Evolutionary conservation across 2,888 invertebrate species (phyloP).

Genomic region (Trissonchulus sp.): DNA sequence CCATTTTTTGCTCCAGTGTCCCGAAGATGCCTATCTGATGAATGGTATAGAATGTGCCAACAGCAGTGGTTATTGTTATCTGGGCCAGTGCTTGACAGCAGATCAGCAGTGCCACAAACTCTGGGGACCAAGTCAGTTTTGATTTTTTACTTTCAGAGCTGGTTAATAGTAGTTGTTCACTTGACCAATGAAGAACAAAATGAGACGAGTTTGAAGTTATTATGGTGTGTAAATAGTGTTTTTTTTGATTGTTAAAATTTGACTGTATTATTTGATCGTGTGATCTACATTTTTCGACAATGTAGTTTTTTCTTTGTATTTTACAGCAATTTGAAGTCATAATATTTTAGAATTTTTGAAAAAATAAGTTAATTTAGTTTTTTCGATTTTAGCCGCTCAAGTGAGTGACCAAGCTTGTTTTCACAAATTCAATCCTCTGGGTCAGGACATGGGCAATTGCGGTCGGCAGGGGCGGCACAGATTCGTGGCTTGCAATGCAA

Average conservation of each 20-base stretch:
- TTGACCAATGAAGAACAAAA: no score
- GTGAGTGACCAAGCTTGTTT: slow-evolving; percentile 82
- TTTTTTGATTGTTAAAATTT: no score
- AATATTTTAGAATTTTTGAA: slow-evolving; percentile 9
- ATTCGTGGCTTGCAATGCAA: no score
- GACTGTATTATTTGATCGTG: no score
- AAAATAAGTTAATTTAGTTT: slow-evolving; percentile 15
- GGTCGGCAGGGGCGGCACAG: slow-evolving; percentile 58
- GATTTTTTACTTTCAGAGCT: not conserved
- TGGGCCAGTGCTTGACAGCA: slow-evolving; percentile 81
- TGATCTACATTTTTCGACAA: no score
- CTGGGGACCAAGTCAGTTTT: slow-evolving; percentile 70
- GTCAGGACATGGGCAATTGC: slow-evolving; percentile 90
- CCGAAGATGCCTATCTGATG: slow-evolving; percentile 78
- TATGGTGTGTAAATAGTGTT: not conserved
- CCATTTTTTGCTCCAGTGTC: slow-evolving; percentile 68
- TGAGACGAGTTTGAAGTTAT: not conserved
- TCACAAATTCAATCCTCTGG: slow-evolving; percentile 89
- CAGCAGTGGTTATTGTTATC: slow-evolving; percentile 74
- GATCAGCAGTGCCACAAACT: slow-evolving; percentile 80
- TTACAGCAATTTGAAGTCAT: no score
- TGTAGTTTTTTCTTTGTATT: no score
- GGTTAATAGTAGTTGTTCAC: not conserved
- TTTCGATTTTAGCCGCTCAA: slow-evolving; percentile 60
- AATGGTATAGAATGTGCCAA: slow-evolving; percentile 79